Conservation (phyloP, 2,888 invertebrate species). For the Hydrotaea cyrtoneurina region DNA sequence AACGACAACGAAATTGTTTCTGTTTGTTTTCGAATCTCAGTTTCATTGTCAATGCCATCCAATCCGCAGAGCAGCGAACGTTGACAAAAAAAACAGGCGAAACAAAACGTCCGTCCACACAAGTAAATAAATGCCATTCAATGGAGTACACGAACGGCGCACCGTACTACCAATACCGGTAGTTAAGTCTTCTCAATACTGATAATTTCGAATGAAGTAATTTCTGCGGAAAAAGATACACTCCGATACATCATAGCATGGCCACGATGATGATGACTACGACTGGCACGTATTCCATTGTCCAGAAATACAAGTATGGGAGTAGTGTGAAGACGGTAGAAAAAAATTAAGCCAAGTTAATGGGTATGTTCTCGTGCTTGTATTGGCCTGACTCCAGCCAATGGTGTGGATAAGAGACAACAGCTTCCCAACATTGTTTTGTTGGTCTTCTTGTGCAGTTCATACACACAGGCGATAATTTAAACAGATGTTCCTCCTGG, state of each 20-base stretch:
- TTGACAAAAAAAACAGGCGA: constrained; percentile 20
- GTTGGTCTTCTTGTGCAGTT: background rate
- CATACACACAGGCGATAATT: background rate
- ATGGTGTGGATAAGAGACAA: constrained; percentile 18
- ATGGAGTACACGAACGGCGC: too few relatives aligned
- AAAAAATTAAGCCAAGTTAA: constrained; percentile 22
- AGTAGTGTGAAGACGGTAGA: background rate
- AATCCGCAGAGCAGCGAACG: constrained; percentile 34
- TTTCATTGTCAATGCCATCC: constrained; percentile 58
- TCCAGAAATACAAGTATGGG: background rate
- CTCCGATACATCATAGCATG: constrained; percentile 15
- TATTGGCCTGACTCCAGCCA: background rate
- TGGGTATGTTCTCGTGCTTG: constrained; percentile 28
- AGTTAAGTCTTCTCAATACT: constrained; percentile 22
- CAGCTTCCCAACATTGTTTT: constrained; percentile 14
- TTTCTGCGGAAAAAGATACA: constrained; percentile 13
- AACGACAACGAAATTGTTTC: constrained; percentile 46
- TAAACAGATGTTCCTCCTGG: constrained; percentile 21
- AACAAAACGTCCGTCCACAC: background rate
- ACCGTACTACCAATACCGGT: constrained; percentile 22
- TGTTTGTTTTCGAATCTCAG: constrained; percentile 38
- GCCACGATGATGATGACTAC: background rate
- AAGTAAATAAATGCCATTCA: constrained; percentile 17
- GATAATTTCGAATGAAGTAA: constrained; percentile 41
- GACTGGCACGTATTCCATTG: background rate